Percentiles rank a stretch among this genome's conserved stretches.
These are phyloP conservation scores for Oryzias melastigma DNA, from an alignment of 2,113 vertebrate genomes.

Conservation along the genomic window DNA sequence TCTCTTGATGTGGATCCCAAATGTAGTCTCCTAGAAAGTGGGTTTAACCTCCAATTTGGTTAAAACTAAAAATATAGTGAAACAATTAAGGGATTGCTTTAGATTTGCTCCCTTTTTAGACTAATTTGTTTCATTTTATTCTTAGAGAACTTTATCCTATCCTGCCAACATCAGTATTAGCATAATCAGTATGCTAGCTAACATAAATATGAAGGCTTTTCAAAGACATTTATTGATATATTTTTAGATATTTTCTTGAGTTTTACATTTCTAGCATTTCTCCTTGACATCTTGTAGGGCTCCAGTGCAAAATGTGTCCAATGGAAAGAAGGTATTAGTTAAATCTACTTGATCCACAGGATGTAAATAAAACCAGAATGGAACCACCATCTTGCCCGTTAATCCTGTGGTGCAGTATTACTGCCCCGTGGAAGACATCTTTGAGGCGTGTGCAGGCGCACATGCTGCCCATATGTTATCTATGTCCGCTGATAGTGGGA, in stretches of 20 bases:
- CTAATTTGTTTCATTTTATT: background rate
- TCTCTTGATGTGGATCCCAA: slow-evolving; percentile 26
- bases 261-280: too few species aligned
- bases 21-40: background rate
- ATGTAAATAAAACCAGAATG: slow-evolving; percentile 62
- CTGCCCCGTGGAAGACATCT: slow-evolving; percentile 36
- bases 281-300: too few species aligned
- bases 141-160: background rate
- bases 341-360: slow-evolving; percentile 56
- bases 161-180: background rate
- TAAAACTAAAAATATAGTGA: background rate
- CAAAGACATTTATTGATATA: too few species aligned
- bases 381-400: slow-evolving; percentile 46
- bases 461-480: slow-evolving; percentile 28
- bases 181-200: background rate
- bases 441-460: slow-evolving; percentile 19
- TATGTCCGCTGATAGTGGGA: slow-evolving; percentile 10
- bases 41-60: background rate
- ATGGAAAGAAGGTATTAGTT: slow-evolving; percentile 49
- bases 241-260: too few species aligned
- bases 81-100: background rate
- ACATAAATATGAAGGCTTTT: background rate
- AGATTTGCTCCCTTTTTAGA: background rate
- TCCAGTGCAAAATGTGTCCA: slow-evolving; percentile 24
- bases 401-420: slow-evolving; percentile 54